Conservation (phyloP, 2,797 vertebrate species). For the Gobionotothen gibberifrons region DNA sequence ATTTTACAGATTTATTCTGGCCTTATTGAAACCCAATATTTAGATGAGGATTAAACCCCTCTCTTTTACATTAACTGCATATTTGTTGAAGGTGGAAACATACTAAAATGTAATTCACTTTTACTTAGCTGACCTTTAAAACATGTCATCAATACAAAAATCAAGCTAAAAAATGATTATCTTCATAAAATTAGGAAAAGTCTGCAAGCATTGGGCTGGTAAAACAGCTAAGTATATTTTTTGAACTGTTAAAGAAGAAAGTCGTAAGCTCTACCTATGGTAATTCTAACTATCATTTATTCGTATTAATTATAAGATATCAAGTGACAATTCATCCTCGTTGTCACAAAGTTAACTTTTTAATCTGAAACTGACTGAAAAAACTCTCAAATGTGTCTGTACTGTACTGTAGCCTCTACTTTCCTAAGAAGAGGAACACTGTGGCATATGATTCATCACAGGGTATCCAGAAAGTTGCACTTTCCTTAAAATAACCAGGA, state of each 20-base stretch:
- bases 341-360: slow-evolving; percentile 10
- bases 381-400: slow-evolving; percentile 1
- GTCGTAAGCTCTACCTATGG: neutral
- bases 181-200: neutral
- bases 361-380: slow-evolving; percentile 2
- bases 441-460: slow-evolving; percentile 22
- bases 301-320: neutral
- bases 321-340: neutral
- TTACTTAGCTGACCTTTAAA: neutral
- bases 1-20: neutral
- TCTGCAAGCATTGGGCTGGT: neutral
- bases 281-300: slow-evolving; percentile 3
- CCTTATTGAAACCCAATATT: neutral
- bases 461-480: slow-evolving; percentile 34
- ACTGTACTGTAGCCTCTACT: neutral
- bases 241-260: slow-evolving; percentile 7
- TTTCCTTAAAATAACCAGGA: slow-evolving; percentile 48
- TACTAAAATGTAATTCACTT: neutral
- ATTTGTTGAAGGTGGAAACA: neutral
- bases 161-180: neutral
- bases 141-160: neutral
- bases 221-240: neutral
- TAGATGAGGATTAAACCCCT: neutral
- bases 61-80: neutral
- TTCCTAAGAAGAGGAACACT: neutral